Evolutionary conservation across 2,113 vertebrate genomes (phyloP), one percentile per base, ranked within the genome.

Genomic region (Myotis yumanensis): DNA sequence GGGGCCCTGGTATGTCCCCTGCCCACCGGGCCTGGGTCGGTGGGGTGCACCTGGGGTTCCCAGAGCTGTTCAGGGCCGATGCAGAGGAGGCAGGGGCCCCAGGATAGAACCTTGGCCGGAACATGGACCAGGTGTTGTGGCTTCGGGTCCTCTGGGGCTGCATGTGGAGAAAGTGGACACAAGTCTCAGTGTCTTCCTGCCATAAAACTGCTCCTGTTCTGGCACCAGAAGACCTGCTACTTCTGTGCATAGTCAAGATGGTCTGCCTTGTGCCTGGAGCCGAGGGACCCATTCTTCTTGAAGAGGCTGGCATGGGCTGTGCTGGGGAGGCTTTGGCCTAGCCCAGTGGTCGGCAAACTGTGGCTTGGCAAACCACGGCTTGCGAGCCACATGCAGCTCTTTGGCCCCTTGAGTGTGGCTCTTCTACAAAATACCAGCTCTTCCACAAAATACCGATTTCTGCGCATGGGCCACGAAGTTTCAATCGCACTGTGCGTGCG

Each of bases 1-100:
- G 99, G 99, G 10, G 99, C 99, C 10, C 97, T 99, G 99, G 99
- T 99, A 98, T 0, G 98, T 94, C 0, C 32, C 66, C 10, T 1
- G 16, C 62, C 52, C 40, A n/a, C 57, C 1, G 17, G 28, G 80
- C 23, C 11, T 22, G 68, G 93, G 48, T 35, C 0, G n/a, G 66
- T 22, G 30, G 82, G 48, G 46, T 72, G n/a, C 3, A 0, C 40
- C 83, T 20, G 64, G 86, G 28, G 35, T 75, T 75, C 57, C 57
- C 25, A 68, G 89, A 37, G 72, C 48, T 81, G 54, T 64, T 54
- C 9, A 3, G 1, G 51, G 73, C 48, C 25, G 86, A 51, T 0
- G 5, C 16, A 69, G 54, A 40, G 51, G 28, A 68, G 90, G 46
- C 14, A 7, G 71, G 77, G 79, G 9, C 2, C 25, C 89, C 2